Base-by-base conservation (phyloP, 2,888 invertebrate species). In the Parthenolecanium corni region DNA sequence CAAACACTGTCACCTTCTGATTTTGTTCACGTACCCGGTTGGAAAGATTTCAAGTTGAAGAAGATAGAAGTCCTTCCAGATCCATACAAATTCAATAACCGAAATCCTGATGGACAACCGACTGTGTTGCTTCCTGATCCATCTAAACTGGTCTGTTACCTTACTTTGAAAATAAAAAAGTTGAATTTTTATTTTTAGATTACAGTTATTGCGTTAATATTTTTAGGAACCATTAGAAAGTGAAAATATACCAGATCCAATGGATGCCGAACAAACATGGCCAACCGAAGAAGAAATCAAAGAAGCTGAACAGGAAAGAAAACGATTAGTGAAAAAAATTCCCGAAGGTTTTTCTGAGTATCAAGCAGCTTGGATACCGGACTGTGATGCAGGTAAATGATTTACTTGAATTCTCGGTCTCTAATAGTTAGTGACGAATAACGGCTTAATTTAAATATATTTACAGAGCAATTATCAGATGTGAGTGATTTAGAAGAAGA, bases 201-300 rank as follows among this genome's bases (percentile, higher is more conserved):
- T n/a, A n/a, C n/a, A n/a, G n/a, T n/a, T n/a, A n/a, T n/a, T n/a
- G n/a, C n/a, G n/a, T n/a, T n/a, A n/a, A n/a, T n/a, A n/a, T 25
- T 65, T 64, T 6, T 74, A 79, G 75, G 85, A 85, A 70, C 81
- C 84, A 58, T 76, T 95, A 42, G 79, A 83, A 64, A 78, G 81
- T 24, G 94, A 93, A 76, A 88, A 89, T 74, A 75, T 83, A 58
- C 85, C 86, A 1, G 90, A 95, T 76, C 85, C 85, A 5, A 88
- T 95, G 90, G 89, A 92, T 72, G 91, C 86, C 1, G 96, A 96
- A 73, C 96, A 96, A 75, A 95, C 94, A 1, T 95, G 93, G 92
- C 95, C 96, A 0, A 93, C 93, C 16, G 86, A 86, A 67, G 91
- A 94, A 71, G 94, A 95, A 75, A 80, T 93, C 66, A 80, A 81